Evolutionary conservation across 2,797 vertebrate genomes (phyloP).

Genomic region (Nannoperca australis): DNA sequence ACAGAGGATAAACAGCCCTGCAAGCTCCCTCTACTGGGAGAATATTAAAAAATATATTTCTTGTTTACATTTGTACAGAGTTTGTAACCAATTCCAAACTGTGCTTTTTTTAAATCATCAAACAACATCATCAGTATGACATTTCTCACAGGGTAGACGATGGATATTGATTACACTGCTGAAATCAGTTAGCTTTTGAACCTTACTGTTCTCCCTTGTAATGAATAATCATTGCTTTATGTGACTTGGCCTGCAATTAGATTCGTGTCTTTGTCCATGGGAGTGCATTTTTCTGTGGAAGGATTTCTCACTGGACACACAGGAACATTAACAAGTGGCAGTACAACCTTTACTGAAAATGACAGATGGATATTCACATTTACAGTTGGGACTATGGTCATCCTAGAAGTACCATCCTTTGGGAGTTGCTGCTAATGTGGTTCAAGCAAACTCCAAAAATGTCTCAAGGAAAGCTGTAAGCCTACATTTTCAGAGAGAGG

Average conservation of each 20-base stretch:
- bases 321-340: slow-evolving; percentile 19
- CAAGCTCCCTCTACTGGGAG: slow-evolving; percentile 70
- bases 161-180: slow-evolving; percentile 12
- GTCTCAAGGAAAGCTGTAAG: slow-evolving; percentile 56
- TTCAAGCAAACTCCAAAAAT: slow-evolving; percentile 56
- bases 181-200: slow-evolving; percentile 46
- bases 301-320: slow-evolving; percentile 27
- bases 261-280: not conserved
- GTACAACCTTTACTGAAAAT: slow-evolving; percentile 8
- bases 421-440: slow-evolving; percentile 57
- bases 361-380: slow-evolving; percentile 45
- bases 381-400: slow-evolving; percentile 18
- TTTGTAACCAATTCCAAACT: not conserved
- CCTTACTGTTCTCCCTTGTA: slow-evolving; percentile 6
- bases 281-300: slow-evolving; percentile 23
- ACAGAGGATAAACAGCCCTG: slow-evolving; percentile 23
- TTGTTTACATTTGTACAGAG: not conserved
- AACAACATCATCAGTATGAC: slow-evolving; percentile 1
- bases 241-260: not conserved
- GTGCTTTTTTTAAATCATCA: not conserved
- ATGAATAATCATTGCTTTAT: slow-evolving; percentile 15
- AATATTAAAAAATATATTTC: not conserved
- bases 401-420: slow-evolving; percentile 48
- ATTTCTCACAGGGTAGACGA: slow-evolving; percentile 14
- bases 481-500: slow-evolving; percentile 59